These are phyloP conservation scores for Steromphala cineraria DNA, from an alignment of 2,888 invertebrate genomes.

Conservation along the genomic window DNA sequence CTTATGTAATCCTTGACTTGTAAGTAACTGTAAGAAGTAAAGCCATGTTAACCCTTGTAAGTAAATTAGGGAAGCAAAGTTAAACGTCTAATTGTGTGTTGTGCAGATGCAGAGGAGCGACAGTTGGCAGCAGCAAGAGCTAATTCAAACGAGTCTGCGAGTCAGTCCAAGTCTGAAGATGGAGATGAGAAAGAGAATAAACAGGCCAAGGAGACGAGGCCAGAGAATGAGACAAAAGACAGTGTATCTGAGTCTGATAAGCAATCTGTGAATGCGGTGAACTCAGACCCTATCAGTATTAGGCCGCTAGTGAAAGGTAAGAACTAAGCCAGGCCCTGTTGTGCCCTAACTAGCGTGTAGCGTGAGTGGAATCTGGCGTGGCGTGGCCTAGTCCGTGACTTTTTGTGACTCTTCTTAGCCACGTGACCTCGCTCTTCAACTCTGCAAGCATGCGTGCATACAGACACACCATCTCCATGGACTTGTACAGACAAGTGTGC, in stretches of 20 bases:
- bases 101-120: conserved; percentile 28
- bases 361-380: neutral
- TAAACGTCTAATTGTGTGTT: neutral
- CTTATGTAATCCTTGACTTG: too few species aligned
- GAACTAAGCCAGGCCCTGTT: conserved; percentile 23
- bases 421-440: conserved; percentile 16
- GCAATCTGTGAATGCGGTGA: neutral
- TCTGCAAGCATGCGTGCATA: conserved; percentile 2
- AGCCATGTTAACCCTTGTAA: neutral
- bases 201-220: neutral
- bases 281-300: conserved; percentile 33
- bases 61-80: neutral
- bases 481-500: neutral
- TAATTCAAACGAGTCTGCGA: neutral
- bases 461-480: neutral
- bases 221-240: neutral
- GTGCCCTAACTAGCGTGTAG: neutral
- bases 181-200: neutral
- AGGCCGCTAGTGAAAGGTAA: conserved; percentile 37
- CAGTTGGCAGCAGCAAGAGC: conserved; percentile 15
- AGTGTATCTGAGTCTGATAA: neutral
- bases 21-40: too few species aligned
- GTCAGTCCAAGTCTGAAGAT: neutral
- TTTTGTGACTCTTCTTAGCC: neutral
- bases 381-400: conserved; percentile 12